These are phyloP conservation scores for Lerema accius DNA, from an alignment of 1,140 invertebrate species.

Conservation along the genomic window DNA sequence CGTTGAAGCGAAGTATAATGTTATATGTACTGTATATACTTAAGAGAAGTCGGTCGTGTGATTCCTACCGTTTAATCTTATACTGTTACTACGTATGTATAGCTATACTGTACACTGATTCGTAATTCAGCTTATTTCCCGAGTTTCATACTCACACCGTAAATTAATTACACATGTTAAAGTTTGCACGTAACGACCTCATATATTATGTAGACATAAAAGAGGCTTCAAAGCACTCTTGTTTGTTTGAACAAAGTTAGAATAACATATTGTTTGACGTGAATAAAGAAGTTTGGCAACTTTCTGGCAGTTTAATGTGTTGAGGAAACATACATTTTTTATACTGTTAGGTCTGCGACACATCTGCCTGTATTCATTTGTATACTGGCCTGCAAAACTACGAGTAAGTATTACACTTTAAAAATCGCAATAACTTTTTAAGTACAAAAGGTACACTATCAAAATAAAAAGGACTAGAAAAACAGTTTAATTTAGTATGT, in stretches of 20 bases:
- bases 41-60: too few species aligned
- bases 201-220: conserved; percentile 1
- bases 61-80: too few species aligned
- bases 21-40: too few species aligned
- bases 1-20: too few species aligned
- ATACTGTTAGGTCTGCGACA: neutral
- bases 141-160: neutral
- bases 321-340: neutral
- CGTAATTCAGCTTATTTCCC: neutral
- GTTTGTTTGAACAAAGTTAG: conserved; percentile 6
- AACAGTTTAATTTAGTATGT: too few species aligned
- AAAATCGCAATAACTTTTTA: too few species aligned
- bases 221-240: conserved; percentile 1
- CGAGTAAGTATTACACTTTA: too few species aligned
- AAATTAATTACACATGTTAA: conserved; percentile 2
- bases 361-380: neutral
- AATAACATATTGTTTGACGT: conserved; percentile 6
- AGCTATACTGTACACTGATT: too few species aligned
- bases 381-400: too few species aligned
- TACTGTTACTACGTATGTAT: too few species aligned
- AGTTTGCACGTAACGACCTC: neutral
- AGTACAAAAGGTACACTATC: too few species aligned
- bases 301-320: conserved; percentile 1
- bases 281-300: conserved; percentile 2
- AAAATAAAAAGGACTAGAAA: too few species aligned